Conservation (phyloP, 2,888 invertebrate species). For the Xylota sylvarum region DNA sequence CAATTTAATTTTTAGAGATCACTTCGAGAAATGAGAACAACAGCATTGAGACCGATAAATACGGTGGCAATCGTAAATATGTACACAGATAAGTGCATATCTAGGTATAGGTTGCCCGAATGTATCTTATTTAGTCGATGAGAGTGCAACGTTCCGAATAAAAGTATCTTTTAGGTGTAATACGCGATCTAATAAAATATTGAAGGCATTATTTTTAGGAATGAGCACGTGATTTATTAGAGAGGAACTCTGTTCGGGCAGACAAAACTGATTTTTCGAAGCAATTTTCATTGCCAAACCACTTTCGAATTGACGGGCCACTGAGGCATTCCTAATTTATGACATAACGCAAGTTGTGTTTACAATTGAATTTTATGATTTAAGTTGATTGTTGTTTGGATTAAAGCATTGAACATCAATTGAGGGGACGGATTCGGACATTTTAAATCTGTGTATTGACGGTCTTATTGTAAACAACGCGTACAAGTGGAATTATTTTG, state of each 20-base stretch:
- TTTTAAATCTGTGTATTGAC: conserved; percentile 5
- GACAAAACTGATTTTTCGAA: conserved; percentile 23
- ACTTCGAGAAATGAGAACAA: conserved; percentile 12
- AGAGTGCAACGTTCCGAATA: neutral
- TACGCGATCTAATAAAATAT: conserved; percentile 15
- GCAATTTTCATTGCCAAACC: conserved; percentile 46
- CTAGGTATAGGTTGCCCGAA: neutral
- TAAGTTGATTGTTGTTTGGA: conserved; percentile 48
- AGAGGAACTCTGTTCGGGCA: neutral
- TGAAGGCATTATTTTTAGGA: conserved; percentile 48
- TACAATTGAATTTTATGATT: conserved; percentile 52
- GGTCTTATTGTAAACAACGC: conserved; percentile 3
- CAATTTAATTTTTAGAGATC: conserved; percentile 31
- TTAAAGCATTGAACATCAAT: conserved; percentile 27
- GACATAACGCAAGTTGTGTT: conserved; percentile 43
- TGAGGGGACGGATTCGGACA: conserved; percentile 2
- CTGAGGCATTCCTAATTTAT: conserved; percentile 53
- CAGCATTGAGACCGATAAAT: neutral
- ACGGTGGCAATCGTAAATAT: neutral
- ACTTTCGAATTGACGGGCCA: conserved; percentile 47
- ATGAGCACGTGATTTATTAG: conserved; percentile 53
- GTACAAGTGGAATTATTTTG: conserved; percentile 2
- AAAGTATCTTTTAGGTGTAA: conserved; percentile 1
- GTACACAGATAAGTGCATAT: too few relatives aligned
- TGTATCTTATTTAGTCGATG: neutral